Percentiles rank a stretch among this genome's conserved stretches.
Conservation (phyloP, 92 coral and sea anemone species). For the Bergia sp. region DNA sequence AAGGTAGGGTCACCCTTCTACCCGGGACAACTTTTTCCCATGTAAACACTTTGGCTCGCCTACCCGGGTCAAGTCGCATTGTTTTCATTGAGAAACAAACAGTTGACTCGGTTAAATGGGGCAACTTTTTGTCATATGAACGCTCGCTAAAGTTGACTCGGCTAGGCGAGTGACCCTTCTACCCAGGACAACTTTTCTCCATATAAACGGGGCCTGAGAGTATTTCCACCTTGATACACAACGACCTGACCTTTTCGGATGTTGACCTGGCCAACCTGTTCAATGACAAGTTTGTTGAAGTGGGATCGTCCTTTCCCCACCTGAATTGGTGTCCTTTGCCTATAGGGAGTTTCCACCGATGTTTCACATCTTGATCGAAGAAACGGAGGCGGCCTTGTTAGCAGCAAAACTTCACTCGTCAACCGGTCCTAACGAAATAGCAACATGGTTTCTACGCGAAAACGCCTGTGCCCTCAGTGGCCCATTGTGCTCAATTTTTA, state of each 20-base stretch:
- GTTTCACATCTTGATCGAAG: slow-evolving; percentile 39
- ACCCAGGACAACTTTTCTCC: too few species aligned
- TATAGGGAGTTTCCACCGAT: slow-evolving; percentile 38
- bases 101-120: too few species aligned
- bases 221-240: slow-evolving; percentile 27
- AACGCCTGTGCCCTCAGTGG: slow-evolving; percentile 38
- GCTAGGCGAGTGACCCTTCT: neutral
- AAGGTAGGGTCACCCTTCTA: too few species aligned
- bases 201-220: neutral
- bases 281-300: slow-evolving; percentile 43
- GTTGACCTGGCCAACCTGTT: slow-evolving; percentile 14
- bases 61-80: too few species aligned
- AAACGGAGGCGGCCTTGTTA: slow-evolving; percentile 45
- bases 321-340: slow-evolving; percentile 32
- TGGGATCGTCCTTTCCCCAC: slow-evolving; percentile 41
- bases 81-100: too few species aligned
- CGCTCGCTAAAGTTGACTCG: too few species aligned
- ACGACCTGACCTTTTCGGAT: slow-evolving; percentile 2
- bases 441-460: slow-evolving; percentile 49
- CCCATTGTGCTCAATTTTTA: slow-evolving; percentile 35
- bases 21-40: too few species aligned
- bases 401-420: slow-evolving; percentile 47
- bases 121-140: too few species aligned
- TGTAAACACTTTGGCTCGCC: too few species aligned
- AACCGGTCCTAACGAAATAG: slow-evolving; percentile 40